Evolutionary conservation across 2,113 vertebrate species (phyloP).

Genomic region (Amphilophus citrinellus): DNA sequence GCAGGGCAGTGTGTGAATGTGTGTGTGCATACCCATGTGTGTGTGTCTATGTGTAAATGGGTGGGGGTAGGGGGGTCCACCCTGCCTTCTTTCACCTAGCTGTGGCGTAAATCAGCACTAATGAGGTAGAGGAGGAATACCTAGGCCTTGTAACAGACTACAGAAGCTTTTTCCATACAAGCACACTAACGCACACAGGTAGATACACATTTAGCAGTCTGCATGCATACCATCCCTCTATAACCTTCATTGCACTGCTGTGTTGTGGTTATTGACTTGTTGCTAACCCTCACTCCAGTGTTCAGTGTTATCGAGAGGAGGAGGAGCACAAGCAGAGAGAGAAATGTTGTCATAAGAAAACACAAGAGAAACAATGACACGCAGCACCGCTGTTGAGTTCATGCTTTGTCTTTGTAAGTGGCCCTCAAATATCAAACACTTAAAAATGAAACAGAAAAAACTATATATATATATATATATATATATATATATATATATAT

Average conservation of each 20-base stretch:
- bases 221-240: constrained; percentile 51
- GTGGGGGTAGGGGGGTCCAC: constrained; percentile 74
- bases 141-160: constrained; percentile 69
- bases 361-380: constrained; percentile 58
- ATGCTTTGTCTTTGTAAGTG: neutral
- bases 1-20: constrained; percentile 48
- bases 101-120: constrained; percentile 93
- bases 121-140: constrained; percentile 86
- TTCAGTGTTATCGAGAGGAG: constrained; percentile 65
- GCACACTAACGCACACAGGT: constrained; percentile 55
- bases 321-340: constrained; percentile 41
- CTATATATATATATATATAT: no score
- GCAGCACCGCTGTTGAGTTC: constrained; percentile 34
- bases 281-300: constrained; percentile 69
- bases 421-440: constrained; percentile 40
- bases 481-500: no score
- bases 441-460: neutral
- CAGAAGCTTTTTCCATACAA: constrained; percentile 48
- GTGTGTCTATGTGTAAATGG: constrained; percentile 20
- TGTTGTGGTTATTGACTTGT: constrained; percentile 76
- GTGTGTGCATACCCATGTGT: neutral
- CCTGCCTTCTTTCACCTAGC: constrained; percentile 82
- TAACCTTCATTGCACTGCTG: constrained; percentile 66
- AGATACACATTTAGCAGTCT: constrained; percentile 61
- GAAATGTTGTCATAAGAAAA: constrained; percentile 28